These are phyloP conservation scores for Halcyon smyrnensis DNA, from an alignment of 2,797 vertebrate species.

Conservation along the genomic window DNA sequence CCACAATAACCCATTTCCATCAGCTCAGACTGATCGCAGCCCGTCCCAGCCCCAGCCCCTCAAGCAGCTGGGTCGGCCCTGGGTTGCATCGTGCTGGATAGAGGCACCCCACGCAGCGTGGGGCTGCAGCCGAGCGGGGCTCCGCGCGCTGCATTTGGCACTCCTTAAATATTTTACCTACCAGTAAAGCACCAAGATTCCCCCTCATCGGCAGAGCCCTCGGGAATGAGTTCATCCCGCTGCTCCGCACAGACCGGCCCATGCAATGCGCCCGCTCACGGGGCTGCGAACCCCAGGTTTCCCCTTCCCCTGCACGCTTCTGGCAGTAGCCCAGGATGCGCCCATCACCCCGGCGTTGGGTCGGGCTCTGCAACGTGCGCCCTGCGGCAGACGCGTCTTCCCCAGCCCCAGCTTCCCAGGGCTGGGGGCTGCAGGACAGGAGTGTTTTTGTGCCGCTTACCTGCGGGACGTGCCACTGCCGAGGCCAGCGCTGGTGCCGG, in stretches of 20 bases:
- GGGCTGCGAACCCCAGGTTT: background rate
- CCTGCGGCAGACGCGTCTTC: rapidly evolving
- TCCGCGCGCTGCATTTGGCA: background rate
- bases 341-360: background rate
- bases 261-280: rapidly evolving
- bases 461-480: background rate
- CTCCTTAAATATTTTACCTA: background rate
- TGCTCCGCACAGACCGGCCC: rapidly evolving
- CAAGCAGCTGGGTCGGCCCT: rapidly evolving
- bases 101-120: rapidly evolving
- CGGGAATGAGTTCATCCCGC: rapidly evolving
- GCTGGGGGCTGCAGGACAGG: background rate
- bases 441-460: background rate
- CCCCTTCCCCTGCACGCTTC: background rate
- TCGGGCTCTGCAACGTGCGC: rapidly evolving
- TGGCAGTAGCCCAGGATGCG: background rate
- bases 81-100: rapidly evolving
- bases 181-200: background rate
- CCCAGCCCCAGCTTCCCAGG: background rate
- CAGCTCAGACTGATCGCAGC: background rate
- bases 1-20: rapidly evolving
- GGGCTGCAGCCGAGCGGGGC: rapidly evolving
- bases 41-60: background rate
- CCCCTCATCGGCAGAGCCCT: rapidly evolving
- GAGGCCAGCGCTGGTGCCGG: background rate